Evolutionary conservation across 1,140 invertebrate species (phyloP).

Genomic region (Bicyclus anynana): DNA sequence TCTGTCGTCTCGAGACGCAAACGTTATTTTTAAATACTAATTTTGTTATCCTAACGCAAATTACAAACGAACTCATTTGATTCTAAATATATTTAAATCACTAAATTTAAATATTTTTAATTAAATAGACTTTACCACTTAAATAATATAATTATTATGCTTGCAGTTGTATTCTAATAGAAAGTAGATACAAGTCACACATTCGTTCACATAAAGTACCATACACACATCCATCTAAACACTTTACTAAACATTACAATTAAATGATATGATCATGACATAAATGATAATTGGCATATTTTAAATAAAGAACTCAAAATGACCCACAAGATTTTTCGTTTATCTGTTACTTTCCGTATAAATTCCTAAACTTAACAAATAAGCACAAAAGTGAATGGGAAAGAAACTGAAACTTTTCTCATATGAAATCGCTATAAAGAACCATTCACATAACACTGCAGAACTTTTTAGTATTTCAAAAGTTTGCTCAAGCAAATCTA

Average conservation of each 20-base stretch:
- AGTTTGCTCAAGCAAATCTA: background rate
- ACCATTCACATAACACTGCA: background rate
- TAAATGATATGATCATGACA: background rate
- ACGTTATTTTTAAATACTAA: no score
- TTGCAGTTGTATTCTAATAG: slow-evolving; percentile 25
- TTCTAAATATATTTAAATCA: no score
- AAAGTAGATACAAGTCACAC: slow-evolving; percentile 12
- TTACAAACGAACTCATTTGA: no score
- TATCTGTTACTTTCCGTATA: no score
- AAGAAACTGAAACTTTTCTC: background rate
- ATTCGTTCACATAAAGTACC: slow-evolving; percentile 3
- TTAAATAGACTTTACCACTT: no score
- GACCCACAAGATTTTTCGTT: no score
- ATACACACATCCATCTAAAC: background rate
- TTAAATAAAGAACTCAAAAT: no score
- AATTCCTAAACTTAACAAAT: no score
- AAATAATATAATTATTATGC: background rate
- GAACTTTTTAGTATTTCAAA: background rate
- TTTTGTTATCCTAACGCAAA: no score
- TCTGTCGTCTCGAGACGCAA: no score
- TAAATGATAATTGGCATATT: no score
- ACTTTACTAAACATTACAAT: background rate
- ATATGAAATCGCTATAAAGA: background rate
- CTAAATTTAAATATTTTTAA: no score
- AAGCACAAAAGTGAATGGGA: background rate